Evolutionary conservation across 1,140 invertebrate genomes (phyloP), one percentile per base, ranked within the genome.

Genomic region (Cephus cinctus): DNA sequence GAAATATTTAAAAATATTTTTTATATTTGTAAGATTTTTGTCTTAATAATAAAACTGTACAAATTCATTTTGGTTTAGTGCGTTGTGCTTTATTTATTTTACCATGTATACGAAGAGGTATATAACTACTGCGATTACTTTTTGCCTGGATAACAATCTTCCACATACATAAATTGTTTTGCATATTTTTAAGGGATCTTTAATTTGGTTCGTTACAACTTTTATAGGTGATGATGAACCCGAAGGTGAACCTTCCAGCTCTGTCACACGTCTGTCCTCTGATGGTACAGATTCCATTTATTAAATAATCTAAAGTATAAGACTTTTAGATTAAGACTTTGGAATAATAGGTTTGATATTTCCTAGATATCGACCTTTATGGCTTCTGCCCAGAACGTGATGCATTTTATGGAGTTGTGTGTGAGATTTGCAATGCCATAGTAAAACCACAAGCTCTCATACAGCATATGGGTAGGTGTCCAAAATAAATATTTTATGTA

Each of bases 341-440:
- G 11, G 11, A 22, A 11, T 39, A 21, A 11, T 30, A 40, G 38
- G 19, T 8, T 22, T 55, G 61, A 39, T 35, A 55, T 56, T 59
- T 73, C 74, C 34, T 63, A 78, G 76, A 77, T 49, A 83, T 83
- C 69, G 79, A 79, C 59, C 74, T 84, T 12, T 83, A 82, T 61
- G 82, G 82, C 35, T 78, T 83, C 55, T 82, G 81, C 53, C 83
- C 83, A 23, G 81, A 83, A 59, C 79, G 80, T 62, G 82, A 84
- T 69, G 75, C 75, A 48, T 78, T 85, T 58, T 80, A 82, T 57
- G 81, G 80, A 23, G 82, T 82, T 11, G 78, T 84, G 57, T 85
- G 83, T 65, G 80, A 83, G 65, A 79, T 82, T 74, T 85, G 83
- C 62, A 80, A 81, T 54, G 76, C 78, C 11, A 78, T 80, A 66